Evolutionary conservation across 2,888 invertebrate genomes (phyloP).

Genomic region (Odontocolon sp.): DNA sequence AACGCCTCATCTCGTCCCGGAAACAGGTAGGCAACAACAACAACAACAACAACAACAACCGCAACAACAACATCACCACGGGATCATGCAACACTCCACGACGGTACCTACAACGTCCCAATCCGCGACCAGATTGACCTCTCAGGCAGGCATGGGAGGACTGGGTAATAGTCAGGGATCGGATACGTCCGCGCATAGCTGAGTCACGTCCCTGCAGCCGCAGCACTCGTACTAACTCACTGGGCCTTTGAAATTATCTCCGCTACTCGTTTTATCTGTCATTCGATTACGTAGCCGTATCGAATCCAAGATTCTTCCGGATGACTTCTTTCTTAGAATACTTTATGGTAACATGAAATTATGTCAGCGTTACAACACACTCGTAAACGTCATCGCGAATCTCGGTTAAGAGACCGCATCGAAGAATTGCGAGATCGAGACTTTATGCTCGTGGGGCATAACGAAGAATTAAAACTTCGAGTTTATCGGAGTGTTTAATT

Average conservation of each 20-base stretch:
- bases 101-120: conserved; percentile 71
- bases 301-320: neutral
- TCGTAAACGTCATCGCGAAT: too few species aligned
- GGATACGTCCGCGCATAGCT: conserved; percentile 79
- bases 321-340: neutral
- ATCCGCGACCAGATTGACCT: conserved; percentile 74
- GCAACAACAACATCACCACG: conserved; percentile 52
- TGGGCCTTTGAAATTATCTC: conserved; percentile 9
- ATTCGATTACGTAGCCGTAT: neutral
- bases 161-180: conserved; percentile 79
- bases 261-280: conserved; percentile 16
- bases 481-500: neutral
- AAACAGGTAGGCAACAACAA: conserved; percentile 80
- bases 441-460: neutral
- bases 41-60: conserved; percentile 40
- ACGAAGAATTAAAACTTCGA: neutral
- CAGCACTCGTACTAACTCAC: conserved; percentile 78
- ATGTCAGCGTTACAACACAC: too few species aligned
- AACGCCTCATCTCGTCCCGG: conserved; percentile 88
- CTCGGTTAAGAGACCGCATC: neutral
- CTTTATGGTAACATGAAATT: too few species aligned
- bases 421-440: too few species aligned
- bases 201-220: conserved; percentile 80
- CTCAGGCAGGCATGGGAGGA: conserved; percentile 76
- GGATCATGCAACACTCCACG: conserved; percentile 55